Conservation (phyloP, 2,113 vertebrate genomes). For the Chaenogobius annularis region DNA sequence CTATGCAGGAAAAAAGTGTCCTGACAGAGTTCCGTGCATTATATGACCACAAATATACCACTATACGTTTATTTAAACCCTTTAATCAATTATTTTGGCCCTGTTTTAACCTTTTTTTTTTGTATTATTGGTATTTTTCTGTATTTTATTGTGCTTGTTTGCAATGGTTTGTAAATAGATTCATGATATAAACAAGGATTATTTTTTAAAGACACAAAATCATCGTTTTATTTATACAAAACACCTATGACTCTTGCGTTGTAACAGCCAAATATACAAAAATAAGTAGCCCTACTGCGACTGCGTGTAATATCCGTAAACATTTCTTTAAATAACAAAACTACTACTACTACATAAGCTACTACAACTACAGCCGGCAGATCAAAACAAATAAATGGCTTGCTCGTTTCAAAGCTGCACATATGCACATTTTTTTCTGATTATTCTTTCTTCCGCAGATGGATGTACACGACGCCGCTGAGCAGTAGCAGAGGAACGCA, state of each 20-base stretch:
- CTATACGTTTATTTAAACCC: too few relatives aligned
- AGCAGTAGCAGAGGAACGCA: constrained; percentile 83
- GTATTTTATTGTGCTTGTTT: background rate
- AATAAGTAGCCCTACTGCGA: background rate
- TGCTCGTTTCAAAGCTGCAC: background rate
- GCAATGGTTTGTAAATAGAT: background rate
- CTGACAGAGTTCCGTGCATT: too few relatives aligned
- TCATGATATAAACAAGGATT: background rate
- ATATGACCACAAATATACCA: too few relatives aligned
- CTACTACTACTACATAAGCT: too few relatives aligned
- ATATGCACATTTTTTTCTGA: background rate
- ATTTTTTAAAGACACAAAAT: background rate
- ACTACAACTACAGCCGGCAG: background rate
- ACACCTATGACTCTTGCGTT: background rate
- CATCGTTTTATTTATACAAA: background rate
- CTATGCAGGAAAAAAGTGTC: too few relatives aligned
- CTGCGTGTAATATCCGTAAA: background rate
- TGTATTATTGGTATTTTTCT: too few relatives aligned
- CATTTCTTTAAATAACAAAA: too few relatives aligned
- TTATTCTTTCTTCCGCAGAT: constrained; percentile 85
- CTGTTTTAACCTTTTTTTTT: background rate
- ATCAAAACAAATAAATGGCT: background rate
- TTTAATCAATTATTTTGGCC: too few relatives aligned
- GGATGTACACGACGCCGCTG: constrained; percentile 85
- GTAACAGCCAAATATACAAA: background rate